Evolutionary conservation across 2,888 invertebrate genomes (phyloP), one percentile per base, ranked within the genome.

Genomic region (Thumatha senex): DNA sequence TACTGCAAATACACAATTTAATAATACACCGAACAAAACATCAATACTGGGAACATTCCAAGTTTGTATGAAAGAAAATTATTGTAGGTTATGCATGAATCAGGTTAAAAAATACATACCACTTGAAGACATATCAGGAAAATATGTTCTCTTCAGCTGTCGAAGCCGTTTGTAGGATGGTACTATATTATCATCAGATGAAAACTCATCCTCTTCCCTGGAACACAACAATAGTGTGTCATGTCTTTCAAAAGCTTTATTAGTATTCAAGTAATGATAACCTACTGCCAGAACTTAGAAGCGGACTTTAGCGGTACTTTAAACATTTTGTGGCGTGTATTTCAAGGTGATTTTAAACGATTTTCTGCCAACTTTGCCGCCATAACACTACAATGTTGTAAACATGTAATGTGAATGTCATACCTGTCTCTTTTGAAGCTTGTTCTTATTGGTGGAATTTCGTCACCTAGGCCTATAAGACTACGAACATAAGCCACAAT

Each of bases 391-490:
- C 72, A 77, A 57, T 78, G 77, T 85, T 86, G 88, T 89, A 89
- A 88, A 90, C 89, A 89, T 80, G 82, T 77, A 80, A 78, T 82
- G 83, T 79, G 82, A 76, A 78, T 82, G 83, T 80, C 86, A 84
- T 70, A 91, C 92, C 92, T 92, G 86, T 89, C 84, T 78, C 92
- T 82, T 82, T 92, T 92, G 78, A 82, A 80, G 81, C 79, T 83
- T 67, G 78, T 72, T 68, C 75, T 77, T 54, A 64, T 63, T 55
- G 72, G 56, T 48, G 76, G 72, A 71, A 77, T 78, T 65, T 86
- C 84, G 56, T 84, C 86, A 66, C 67, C 66, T 77, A 80, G 84
- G 66, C 86, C 85, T 39, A 92, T 67, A 64, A 90, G 80, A 75
- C 60, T 82, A 51, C 91, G 84, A 51, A 92, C 77, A 51, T 89